Base-by-base conservation (phyloP, 2,797 vertebrate genomes). In the Hyperoplus immaculatus region DNA sequence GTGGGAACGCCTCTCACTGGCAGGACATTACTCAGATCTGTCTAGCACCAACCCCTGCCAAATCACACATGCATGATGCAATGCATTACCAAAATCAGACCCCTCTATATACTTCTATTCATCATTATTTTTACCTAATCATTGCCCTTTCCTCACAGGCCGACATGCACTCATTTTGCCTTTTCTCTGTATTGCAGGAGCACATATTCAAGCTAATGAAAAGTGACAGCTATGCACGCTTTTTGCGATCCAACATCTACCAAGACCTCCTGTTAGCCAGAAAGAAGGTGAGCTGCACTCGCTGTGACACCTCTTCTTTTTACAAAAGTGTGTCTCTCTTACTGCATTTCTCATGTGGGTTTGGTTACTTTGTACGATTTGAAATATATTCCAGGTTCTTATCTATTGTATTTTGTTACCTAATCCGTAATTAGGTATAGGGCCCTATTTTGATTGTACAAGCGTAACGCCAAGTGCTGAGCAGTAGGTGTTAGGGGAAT, bases 201-300 rank as follows among this genome's bases (percentile, higher is more conserved):
- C 97, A 99, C 94, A 99, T 99, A 94, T 99, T 98, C 93, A 97
- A 98, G 93, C 93, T 99, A 89, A 99, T 99, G 97, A 99, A 97
- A 95, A 99, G 97, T 91, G 97, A 99, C 96, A 99, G 97, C 95
- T 99, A 98, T 39, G 96, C 97, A 56, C 97, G 97, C 85, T 99
- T 98, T 93, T 95, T 99, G 90, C 96, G 97, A 86, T 98, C 97
- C 4, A 97, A 93, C 55, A 96, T 96, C 88, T 99, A 99, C 94
- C 97, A 98, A 94, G 97, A 99, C 93, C 95, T 98, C 91, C 87
- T 98, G 93, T 93, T 96, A 91, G 96, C 96, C 54, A 97, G 96
- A 91, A 98, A 98, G 96, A 99, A 99, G 97, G 97, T 99, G 96
- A 93, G 93, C 81, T 38, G 72, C 69, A 67, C 71, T 41, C 75